Percentiles rank a stretch among this genome's conserved stretches.
Conservation (phyloP, 2,113 vertebrate genomes). For the Sinosuthora webbiana region DNA sequence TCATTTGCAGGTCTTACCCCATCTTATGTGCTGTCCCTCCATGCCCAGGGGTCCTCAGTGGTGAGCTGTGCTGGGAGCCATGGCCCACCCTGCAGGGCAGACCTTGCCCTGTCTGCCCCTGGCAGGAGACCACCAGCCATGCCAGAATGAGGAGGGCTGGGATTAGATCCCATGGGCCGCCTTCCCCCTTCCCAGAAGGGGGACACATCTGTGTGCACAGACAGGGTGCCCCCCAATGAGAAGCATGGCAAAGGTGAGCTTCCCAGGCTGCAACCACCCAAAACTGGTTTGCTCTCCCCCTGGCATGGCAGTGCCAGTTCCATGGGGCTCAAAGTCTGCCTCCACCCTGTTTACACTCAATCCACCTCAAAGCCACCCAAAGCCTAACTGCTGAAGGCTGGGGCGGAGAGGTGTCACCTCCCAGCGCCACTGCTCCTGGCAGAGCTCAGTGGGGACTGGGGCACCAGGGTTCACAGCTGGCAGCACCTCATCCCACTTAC, state of each 20-base stretch:
- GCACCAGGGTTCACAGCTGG: rapidly evolving
- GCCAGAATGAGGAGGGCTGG: background rate
- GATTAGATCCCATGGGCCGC: background rate
- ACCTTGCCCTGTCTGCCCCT: background rate
- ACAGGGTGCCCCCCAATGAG: rapidly evolving
- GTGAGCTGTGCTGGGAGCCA: background rate
- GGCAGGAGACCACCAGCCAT: background rate
- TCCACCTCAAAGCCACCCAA: background rate
- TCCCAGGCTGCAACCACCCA: background rate
- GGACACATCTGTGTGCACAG: rapidly evolving
- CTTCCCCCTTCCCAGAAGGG: background rate
- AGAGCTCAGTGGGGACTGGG: background rate
- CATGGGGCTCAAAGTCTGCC: slow-evolving; percentile 49
- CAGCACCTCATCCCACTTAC: background rate
- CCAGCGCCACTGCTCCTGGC: background rate
- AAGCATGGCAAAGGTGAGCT: background rate
- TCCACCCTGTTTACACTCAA: slow-evolving; percentile 15
- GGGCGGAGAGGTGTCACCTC: background rate
- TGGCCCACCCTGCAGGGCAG: background rate
- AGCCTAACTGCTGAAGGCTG: background rate
- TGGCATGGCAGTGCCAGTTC: rapidly evolving
- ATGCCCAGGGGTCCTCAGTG: background rate
- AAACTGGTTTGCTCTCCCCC: background rate
- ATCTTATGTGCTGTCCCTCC: background rate
- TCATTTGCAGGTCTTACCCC: background rate